phyloP scores from a whole-genome alignment of 2,113 vertebrate species.

The Grus americana region DNA sequence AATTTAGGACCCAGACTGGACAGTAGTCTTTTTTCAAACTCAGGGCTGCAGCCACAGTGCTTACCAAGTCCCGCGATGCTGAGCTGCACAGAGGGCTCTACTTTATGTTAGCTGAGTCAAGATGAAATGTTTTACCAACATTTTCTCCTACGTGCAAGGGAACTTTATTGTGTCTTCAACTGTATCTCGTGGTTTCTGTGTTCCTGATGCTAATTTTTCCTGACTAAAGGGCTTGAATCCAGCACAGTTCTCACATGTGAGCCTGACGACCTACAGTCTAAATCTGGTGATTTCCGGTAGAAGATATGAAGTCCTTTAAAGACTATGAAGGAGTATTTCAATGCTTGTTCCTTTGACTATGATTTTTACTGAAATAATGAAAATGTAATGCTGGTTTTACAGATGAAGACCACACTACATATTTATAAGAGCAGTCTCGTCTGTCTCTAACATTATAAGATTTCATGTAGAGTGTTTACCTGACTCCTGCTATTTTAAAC shows the following conservation, averaged over 20 bases:
- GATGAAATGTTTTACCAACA: accelerated
- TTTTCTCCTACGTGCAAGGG: neutral
- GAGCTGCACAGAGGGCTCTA: neutral
- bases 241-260: neutral
- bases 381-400: neutral
- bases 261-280: neutral
- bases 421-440: neutral
- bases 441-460: neutral
- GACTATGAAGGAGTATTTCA: neutral
- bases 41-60: neutral
- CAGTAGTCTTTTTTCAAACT: neutral
- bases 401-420: neutral
- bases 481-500: neutral
- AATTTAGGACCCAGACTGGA: neutral
- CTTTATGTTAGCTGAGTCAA: neutral
- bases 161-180: neutral
- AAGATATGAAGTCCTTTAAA: neutral
- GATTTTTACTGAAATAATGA: neutral
- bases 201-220: neutral
- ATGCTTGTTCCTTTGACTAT: neutral
- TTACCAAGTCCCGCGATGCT: accelerated
- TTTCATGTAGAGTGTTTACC: neutral
- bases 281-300: neutral
- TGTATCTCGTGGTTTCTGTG: neutral
- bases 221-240: neutral